phyloP scores from a whole-genome alignment of 1,140 invertebrate genomes.

The Probaryconus sp. region DNA sequence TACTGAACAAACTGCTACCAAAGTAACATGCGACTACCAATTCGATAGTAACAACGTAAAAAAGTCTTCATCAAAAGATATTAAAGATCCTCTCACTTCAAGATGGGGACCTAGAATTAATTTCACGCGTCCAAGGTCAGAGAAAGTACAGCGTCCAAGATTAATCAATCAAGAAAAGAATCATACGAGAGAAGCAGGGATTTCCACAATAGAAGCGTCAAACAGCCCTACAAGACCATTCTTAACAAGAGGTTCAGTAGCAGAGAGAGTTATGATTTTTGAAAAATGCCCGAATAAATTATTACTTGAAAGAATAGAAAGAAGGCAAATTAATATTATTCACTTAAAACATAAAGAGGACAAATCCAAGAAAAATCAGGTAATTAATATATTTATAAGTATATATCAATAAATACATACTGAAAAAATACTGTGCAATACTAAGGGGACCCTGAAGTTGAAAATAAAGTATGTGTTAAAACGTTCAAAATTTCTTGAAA shows the following conservation, averaged over 20 bases:
- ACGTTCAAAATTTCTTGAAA: too few species aligned
- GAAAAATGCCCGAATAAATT: conserved; percentile 92
- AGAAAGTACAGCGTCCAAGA: conserved; percentile 83
- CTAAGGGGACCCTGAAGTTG: too few species aligned
- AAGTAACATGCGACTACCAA: too few species aligned
- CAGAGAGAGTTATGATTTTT: conserved; percentile 93
- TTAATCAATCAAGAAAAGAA: conserved; percentile 83
- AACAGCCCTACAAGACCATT: conserved; percentile 88
- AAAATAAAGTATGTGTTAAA: too few species aligned
- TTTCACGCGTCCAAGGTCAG: conserved; percentile 67
- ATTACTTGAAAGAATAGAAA: conserved; percentile 83
- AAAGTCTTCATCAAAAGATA: conserved; percentile 76
- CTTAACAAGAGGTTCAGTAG: conserved; percentile 92
- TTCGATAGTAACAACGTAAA: too few species aligned
- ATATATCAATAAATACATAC: too few species aligned
- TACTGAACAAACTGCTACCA: conserved; percentile 66
- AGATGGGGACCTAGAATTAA: conserved; percentile 73
- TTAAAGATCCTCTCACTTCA: conserved; percentile 74
- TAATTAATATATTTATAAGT: too few species aligned
- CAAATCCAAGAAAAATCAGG: conserved; percentile 85
- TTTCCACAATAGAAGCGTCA: conserved; percentile 69
- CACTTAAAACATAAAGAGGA: conserved; percentile 82
- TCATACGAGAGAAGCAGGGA: conserved; percentile 79
- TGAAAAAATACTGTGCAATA: conserved; percentile 12
- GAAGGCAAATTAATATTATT: conserved; percentile 78